Percentiles rank a stretch among this genome's conserved stretches.
phyloP scores from a whole-genome alignment of 2,113 vertebrate species.

The Hippocampus guttulatus region DNA sequence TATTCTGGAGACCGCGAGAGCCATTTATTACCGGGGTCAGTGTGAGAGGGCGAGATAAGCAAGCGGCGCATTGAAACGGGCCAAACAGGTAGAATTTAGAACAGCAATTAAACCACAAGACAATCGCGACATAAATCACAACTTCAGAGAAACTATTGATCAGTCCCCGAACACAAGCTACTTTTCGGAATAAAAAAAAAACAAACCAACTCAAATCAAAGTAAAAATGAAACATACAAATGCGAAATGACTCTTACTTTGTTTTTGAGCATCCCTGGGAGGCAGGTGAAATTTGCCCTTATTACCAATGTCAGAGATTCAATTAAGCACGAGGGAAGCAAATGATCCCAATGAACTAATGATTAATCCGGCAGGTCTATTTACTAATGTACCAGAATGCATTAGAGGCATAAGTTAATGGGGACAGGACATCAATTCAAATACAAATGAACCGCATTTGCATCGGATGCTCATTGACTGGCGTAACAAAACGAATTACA shows the following conservation, averaged over 20 bases:
- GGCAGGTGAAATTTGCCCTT: slow-evolving; percentile 81
- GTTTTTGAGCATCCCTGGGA: slow-evolving; percentile 68
- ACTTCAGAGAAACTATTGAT: slow-evolving; percentile 12
- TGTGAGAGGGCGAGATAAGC: slow-evolving; percentile 54
- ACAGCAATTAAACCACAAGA: slow-evolving; percentile 33
- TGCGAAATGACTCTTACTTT: slow-evolving; percentile 66
- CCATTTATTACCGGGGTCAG: slow-evolving; percentile 70
- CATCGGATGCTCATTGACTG: slow-evolving; percentile 92
- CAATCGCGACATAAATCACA: slow-evolving; percentile 14
- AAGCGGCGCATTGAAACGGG: slow-evolving; percentile 38
- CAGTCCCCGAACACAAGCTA: slow-evolving; percentile 19
- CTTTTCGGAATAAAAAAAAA: slow-evolving; percentile 22
- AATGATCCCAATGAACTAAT: slow-evolving; percentile 96
- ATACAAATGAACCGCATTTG: slow-evolving; percentile 98
- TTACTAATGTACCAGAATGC: slow-evolving; percentile 94
- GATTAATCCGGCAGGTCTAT: slow-evolving; percentile 97
- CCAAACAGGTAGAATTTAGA: slow-evolving; percentile 36
- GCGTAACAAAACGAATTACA: slow-evolving; percentile 91
- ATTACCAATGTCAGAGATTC: slow-evolving; percentile 92
- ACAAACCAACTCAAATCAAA: slow-evolving; percentile 6
- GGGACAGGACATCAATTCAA: slow-evolving; percentile 99
- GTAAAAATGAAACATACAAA: slow-evolving; percentile 35
- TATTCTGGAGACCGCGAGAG: slow-evolving; percentile 71
- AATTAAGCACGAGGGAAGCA: slow-evolving; percentile 81
- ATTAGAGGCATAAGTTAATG: slow-evolving; percentile 99